Evolutionary conservation across 2,113 vertebrate genomes (phyloP).

Genomic region (Otocyon megalotis): DNA sequence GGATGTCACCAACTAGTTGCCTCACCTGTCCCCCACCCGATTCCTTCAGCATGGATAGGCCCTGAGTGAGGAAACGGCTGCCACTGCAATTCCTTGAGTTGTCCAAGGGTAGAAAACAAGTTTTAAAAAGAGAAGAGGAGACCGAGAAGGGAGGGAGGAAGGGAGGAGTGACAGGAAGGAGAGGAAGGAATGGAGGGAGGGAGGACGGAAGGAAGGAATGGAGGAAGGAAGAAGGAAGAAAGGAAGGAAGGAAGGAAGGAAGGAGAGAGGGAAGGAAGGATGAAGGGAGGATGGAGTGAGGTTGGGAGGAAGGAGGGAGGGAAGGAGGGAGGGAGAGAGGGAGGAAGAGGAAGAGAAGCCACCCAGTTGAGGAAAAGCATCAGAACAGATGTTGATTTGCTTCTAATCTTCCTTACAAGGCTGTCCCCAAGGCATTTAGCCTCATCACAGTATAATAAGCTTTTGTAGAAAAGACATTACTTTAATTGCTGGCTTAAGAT

Average conservation of each 20-base stretch:
- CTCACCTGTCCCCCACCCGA: background rate
- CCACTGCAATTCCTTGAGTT: background rate
- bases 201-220: no score
- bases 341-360: background rate
- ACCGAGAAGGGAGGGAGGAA: accelerated
- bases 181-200: no score
- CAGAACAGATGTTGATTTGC: slow-evolving; percentile 23
- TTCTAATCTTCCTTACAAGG: slow-evolving; percentile 1
- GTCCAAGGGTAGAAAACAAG: background rate
- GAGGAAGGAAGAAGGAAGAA: accelerated
- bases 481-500: slow-evolving; percentile 36
- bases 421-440: background rate
- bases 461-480: background rate
- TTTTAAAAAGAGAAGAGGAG: background rate
- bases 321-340: background rate
- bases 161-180: no score
- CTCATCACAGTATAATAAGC: background rate
- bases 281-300: no score
- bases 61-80: background rate
- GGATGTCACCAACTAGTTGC: background rate
- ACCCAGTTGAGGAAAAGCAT: background rate
- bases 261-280: no score
- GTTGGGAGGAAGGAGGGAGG: background rate
- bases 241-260: no score
- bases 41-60: background rate